Conservation (phyloP, 2,113 vertebrate genomes). For the Serinus canaria region DNA sequence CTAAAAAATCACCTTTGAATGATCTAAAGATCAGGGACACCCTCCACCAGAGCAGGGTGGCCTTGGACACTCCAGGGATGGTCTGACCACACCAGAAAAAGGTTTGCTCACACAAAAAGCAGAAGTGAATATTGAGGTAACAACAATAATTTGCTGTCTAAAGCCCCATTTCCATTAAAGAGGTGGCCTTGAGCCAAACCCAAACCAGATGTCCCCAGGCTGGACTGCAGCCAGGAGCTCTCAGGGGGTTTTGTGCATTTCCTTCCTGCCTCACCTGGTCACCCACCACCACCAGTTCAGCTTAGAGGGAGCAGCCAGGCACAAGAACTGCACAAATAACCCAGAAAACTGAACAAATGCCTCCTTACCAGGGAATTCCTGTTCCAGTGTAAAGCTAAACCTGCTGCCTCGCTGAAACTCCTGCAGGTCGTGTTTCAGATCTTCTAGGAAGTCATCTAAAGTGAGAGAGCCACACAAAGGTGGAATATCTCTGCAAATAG, state of each 20-base stretch:
- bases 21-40: neutral
- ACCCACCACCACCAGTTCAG: neutral
- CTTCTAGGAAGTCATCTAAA: neutral
- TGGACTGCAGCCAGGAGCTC: neutral
- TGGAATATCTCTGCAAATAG: neutral
- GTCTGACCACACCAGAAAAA: neutral
- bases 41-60: neutral
- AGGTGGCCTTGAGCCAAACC: neutral
- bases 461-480: neutral
- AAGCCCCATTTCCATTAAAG: neutral
- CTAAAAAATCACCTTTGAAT: neutral
- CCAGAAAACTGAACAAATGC: neutral
- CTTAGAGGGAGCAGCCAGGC: neutral
- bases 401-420: neutral
- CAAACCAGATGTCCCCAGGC: neutral
- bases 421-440: neutral
- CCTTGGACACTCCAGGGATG: neutral
- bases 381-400: neutral
- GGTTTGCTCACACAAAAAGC: neutral
- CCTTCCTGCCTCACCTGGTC: neutral
- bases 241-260: neutral
- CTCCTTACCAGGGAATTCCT: neutral
- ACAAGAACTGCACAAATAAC: neutral
- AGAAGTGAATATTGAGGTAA: neutral
- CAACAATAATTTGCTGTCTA: neutral